A percentile compares a stretch with the other conserved stretches of the same genome.
These are phyloP conservation scores for Pseudotriccus pelzelni DNA, from an alignment of 2,797 vertebrate genomes.

Conservation along the genomic window DNA sequence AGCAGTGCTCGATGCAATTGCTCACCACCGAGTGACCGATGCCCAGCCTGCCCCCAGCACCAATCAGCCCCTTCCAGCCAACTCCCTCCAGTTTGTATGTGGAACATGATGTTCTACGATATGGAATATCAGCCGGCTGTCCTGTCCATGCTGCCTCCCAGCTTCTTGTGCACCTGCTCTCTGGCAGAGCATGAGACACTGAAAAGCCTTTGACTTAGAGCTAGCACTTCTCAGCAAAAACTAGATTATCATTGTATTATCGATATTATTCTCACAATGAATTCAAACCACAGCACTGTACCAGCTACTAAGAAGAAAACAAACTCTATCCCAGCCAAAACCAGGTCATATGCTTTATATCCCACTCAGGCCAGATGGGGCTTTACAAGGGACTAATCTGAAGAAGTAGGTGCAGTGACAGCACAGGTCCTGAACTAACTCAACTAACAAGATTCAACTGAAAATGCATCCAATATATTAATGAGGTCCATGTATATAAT, in stretches of 20 bases:
- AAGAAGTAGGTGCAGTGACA: neutral
- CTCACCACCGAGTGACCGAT: neutral
- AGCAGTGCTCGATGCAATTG: neutral
- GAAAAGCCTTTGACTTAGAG: neutral
- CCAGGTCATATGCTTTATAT: fast-evolving
- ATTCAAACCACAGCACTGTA: neutral
- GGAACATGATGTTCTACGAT: fast-evolving
- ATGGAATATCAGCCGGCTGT: neutral
- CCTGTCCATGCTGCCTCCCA: neutral
- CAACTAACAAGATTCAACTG: neutral
- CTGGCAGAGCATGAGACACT: neutral
- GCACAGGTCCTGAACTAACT: neutral
- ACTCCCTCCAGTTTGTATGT: neutral
- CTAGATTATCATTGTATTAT: neutral
- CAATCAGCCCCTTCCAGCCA: neutral
- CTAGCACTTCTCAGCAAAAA: neutral
- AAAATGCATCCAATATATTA: neutral
- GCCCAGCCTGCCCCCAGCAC: neutral
- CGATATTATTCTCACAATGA: neutral
- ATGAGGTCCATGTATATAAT: neutral
- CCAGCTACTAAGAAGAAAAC: neutral
- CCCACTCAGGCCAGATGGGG: neutral
- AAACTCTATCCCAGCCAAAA: neutral
- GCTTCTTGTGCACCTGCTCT: neutral
- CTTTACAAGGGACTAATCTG: neutral